Percentiles rank a stretch among this genome's conserved stretches.
phyloP scores from a whole-genome alignment of 2,888 invertebrate species.

The Deroplatys truncata region DNA sequence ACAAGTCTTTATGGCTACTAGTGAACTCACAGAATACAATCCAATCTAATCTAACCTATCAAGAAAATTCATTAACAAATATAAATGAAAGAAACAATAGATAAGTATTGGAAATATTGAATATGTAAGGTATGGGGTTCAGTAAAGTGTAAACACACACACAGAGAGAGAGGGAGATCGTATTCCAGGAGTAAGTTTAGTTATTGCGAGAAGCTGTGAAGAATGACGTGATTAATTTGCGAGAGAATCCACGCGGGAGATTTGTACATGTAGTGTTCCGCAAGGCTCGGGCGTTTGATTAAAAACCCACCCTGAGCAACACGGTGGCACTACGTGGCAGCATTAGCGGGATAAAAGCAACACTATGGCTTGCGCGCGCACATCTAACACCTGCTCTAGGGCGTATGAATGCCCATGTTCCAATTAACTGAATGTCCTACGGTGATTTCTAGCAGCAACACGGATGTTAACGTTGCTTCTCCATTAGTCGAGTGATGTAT shows the following conservation, averaged over 20 bases:
- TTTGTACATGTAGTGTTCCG: neutral
- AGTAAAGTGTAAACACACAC: too few species aligned
- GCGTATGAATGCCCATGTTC: neutral
- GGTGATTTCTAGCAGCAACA: neutral
- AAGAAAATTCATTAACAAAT: too few species aligned
- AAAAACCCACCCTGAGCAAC: neutral
- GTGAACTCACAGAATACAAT: too few species aligned
- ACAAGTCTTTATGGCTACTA: too few species aligned
- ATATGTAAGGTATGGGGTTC: too few species aligned
- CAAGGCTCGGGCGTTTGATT: neutral
- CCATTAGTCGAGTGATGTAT: neutral
- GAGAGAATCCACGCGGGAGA: neutral
- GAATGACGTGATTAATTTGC: neutral
- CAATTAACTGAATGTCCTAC: neutral
- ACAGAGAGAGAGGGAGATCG: too few species aligned
- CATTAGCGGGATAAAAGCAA: neutral
- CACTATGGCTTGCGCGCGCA: neutral
- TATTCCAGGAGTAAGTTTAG: too few species aligned
- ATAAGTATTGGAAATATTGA: too few species aligned
- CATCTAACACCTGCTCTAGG: neutral
- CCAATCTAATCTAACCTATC: too few species aligned
- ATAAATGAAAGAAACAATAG: too few species aligned
- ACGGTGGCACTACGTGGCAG: neutral
- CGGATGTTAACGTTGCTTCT: neutral
- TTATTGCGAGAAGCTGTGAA: too few species aligned